Evolutionary conservation across 2,797 vertebrate genomes (phyloP).

Genomic region (Orestias chungarensis): DNA sequence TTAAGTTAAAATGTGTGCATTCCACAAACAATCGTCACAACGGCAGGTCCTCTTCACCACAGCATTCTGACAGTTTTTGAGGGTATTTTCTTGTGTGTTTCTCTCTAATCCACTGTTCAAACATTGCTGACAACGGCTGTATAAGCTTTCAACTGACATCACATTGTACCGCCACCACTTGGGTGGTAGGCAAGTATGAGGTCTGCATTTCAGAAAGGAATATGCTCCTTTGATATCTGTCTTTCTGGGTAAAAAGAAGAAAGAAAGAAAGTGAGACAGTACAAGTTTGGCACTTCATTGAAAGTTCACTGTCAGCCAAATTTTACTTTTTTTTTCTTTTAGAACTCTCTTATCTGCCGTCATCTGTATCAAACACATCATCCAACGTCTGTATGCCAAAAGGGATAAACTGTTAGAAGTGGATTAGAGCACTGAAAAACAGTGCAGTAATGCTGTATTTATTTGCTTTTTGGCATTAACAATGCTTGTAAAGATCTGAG

Average conservation of each 20-base stretch:
- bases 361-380: constrained; percentile 14
- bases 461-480: constrained; percentile 9
- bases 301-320: constrained; percentile 10
- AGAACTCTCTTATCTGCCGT: constrained; percentile 9
- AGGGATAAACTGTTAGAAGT: constrained; percentile 4
- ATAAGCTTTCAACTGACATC: constrained; percentile 62
- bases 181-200: constrained; percentile 23
- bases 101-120: constrained; percentile 20
- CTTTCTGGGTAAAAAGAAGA: constrained; percentile 12
- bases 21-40: neutral
- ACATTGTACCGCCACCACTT: constrained; percentile 31
- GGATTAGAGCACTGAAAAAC: constrained; percentile 8
- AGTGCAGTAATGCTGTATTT: constrained; percentile 6
- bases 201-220: constrained; percentile 20
- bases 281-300: constrained; percentile 46
- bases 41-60: neutral
- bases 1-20: neutral
- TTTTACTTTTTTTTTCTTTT: constrained; percentile 2
- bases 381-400: constrained; percentile 20
- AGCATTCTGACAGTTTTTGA: neutral
- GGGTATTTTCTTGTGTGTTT: neutral
- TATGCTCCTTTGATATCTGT: constrained; percentile 26
- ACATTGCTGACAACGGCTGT: constrained; percentile 51
- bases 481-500: constrained; percentile 1
- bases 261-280: constrained; percentile 3